These are phyloP conservation scores for Scolopax rusticola DNA, from an alignment of 2,797 vertebrate genomes.

Conservation along the genomic window DNA sequence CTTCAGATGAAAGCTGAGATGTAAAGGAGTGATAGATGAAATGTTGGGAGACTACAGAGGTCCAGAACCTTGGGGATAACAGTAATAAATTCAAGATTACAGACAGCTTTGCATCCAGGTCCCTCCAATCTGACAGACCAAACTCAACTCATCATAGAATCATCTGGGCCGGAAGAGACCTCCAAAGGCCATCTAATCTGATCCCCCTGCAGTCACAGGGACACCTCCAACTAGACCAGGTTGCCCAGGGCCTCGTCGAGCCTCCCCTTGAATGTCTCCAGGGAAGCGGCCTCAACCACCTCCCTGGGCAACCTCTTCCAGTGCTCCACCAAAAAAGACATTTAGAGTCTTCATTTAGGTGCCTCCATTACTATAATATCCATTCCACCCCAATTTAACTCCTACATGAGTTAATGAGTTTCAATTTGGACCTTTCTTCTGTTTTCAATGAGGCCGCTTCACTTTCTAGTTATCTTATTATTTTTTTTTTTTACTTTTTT, in stretches of 20 bases:
- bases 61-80: neutral
- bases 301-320: too few species aligned
- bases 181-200: too few species aligned
- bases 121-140: neutral
- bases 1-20: neutral
- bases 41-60: neutral
- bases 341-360: neutral
- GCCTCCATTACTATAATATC: neutral
- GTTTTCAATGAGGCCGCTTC: neutral
- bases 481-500: neutral
- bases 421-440: neutral
- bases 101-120: neutral
- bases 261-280: too few species aligned
- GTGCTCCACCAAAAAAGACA: neutral
- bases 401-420: neutral
- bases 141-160: too few species aligned
- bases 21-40: neutral
- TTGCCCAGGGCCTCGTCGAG: too few species aligned
- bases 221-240: too few species aligned
- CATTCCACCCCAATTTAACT: neutral
- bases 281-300: too few species aligned
- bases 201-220: too few species aligned
- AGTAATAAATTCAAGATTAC: neutral
- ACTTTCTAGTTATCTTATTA: neutral
- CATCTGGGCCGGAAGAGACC: too few species aligned